These are phyloP conservation scores for Otus scops DNA, from an alignment of 2,797 vertebrate genomes.

Conservation along the genomic window DNA sequence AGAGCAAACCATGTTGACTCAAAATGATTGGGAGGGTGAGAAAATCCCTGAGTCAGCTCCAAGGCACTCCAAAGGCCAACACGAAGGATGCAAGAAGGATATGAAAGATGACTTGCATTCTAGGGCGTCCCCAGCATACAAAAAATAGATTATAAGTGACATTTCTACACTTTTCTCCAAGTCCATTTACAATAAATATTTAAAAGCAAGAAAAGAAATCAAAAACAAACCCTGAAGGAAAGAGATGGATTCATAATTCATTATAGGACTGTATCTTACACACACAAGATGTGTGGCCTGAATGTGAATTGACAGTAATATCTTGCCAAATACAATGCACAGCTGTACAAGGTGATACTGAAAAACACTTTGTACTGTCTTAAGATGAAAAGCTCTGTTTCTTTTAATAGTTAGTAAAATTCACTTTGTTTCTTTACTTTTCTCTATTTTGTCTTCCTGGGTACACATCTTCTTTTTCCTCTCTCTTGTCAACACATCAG, in stretches of 20 bases:
- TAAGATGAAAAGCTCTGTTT: not conserved
- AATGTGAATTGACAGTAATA: slow-evolving; percentile 8
- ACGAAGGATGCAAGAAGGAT: not conserved
- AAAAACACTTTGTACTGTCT: not conserved
- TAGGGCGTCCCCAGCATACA: not conserved
- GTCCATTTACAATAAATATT: slow-evolving; percentile 42
- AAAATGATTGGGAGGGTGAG: not conserved
- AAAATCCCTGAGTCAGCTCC: not conserved
- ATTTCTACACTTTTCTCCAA: slow-evolving; percentile 8
- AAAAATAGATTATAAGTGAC: not conserved
- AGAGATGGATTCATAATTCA: slow-evolving; percentile 43
- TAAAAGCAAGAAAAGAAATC: not conserved
- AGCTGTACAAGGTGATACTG: not conserved
- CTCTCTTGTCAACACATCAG: not conserved
- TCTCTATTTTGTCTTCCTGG: not conserved
- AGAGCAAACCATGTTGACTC: not conserved
- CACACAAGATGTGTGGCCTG: not conserved
- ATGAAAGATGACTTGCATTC: not conserved
- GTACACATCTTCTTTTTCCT: not conserved
- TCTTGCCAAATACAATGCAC: not conserved
- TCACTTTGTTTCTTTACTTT: not conserved
- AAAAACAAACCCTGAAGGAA: not conserved
- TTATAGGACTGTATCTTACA: not conserved
- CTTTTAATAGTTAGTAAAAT: not conserved
- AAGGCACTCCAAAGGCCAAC: not conserved